Conservation (phyloP, 2,888 invertebrate species). For the Pinctada fucata region DNA sequence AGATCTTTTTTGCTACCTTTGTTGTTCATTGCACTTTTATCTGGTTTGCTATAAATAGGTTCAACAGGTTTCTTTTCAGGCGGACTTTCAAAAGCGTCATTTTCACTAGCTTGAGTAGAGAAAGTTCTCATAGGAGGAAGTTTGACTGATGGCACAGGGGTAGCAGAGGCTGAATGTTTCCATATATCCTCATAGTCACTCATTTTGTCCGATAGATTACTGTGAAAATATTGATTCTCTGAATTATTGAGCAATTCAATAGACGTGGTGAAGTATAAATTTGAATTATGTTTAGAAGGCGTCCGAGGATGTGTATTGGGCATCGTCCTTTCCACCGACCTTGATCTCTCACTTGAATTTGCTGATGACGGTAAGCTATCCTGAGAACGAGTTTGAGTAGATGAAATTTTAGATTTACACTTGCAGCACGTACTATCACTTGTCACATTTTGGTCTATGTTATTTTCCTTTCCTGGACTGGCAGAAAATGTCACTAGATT, state of each 20-base stretch:
- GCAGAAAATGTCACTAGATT: background rate
- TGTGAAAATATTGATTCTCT: constrained; percentile 83
- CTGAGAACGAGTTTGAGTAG: constrained; percentile 15
- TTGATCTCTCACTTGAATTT: background rate
- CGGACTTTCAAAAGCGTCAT: background rate
- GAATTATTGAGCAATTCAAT: constrained; percentile 60
- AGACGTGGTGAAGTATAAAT: constrained; percentile 58
- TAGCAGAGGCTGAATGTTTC: constrained; percentile 74
- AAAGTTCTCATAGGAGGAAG: constrained; percentile 8
- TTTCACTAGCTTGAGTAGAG: background rate
- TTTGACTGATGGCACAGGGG: constrained; percentile 31
- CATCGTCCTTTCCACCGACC: background rate
- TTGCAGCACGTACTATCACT: background rate
- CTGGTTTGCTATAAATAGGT: background rate
- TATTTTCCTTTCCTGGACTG: background rate
- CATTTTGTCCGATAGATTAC: constrained; percentile 92
- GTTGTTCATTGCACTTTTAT: background rate
- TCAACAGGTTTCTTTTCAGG: background rate
- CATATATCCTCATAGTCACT: constrained; percentile 97
- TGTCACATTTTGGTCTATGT: background rate
- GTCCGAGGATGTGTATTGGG: constrained; percentile 40
- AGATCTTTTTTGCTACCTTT: background rate
- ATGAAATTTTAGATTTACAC: background rate
- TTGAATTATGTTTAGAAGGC: constrained; percentile 53
- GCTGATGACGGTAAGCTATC: constrained; percentile 26